phyloP scores from a whole-genome alignment of 2,797 vertebrate species.

The Siniperca obscura region DNA sequence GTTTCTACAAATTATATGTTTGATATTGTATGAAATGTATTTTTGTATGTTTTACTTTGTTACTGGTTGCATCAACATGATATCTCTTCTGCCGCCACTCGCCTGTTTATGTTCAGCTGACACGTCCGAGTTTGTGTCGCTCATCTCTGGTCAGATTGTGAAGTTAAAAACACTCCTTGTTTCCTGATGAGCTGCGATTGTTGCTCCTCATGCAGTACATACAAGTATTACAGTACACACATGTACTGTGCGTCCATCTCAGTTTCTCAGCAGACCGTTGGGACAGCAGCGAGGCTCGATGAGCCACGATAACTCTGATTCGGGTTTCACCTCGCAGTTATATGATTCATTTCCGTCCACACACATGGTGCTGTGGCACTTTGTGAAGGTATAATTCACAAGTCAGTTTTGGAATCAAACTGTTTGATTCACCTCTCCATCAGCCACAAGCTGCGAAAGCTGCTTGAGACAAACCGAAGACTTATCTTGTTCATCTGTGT shows the following conservation, averaged over 20 bases:
- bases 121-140: too few species aligned
- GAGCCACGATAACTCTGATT: conserved; percentile 32
- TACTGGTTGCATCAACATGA: too few species aligned
- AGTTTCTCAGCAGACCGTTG: not conserved
- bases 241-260: not conserved
- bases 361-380: conserved; percentile 1
- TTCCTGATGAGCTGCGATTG: too few species aligned
- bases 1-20: too few species aligned
- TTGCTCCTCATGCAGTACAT: too few species aligned
- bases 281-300: conserved; percentile 30
- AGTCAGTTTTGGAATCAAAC: not conserved
- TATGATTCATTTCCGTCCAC: conserved; percentile 17
- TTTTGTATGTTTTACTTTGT: too few species aligned
- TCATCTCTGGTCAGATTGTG: too few species aligned
- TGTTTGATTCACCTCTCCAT: conserved; percentile 4
- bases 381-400: not conserved
- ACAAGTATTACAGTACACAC: not conserved
- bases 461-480: not conserved
- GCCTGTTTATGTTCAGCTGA: too few species aligned
- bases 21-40: too few species aligned
- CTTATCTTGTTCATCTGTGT: not conserved
- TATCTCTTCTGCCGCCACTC: too few species aligned
- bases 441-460: not conserved
- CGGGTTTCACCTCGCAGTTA: not conserved
- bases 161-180: too few species aligned